Evolutionary conservation across 1,140 invertebrate species (phyloP).

Genomic region (Zaprionus tsacasi): DNA sequence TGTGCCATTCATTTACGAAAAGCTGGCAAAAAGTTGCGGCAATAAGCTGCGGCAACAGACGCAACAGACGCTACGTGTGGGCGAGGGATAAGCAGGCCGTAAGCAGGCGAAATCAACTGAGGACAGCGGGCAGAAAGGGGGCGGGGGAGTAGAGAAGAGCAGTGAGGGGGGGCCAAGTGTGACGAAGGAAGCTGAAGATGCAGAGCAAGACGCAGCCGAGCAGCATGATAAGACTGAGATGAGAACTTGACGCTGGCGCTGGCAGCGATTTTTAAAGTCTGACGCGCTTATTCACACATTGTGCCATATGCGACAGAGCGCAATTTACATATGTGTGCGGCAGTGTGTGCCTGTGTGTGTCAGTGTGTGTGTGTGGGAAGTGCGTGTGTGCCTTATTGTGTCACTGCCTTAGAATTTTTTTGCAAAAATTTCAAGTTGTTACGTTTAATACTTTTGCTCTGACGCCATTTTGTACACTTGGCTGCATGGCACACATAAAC

Average conservation of each 20-base stretch:
- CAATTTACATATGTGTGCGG: conserved; percentile 36
- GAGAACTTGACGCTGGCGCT: conserved; percentile 16
- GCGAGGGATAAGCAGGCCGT: conserved; percentile 27
- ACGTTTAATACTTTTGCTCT: conserved; percentile 56
- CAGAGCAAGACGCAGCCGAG: neutral
- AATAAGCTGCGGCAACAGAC: conserved; percentile 57
- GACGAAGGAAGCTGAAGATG: neutral
- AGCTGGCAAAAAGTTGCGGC: conserved; percentile 67
- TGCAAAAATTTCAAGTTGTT: conserved; percentile 63
- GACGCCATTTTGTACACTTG: conserved; percentile 58
- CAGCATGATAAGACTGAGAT: conserved; percentile 2
- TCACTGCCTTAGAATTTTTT: conserved; percentile 46
- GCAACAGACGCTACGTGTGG: conserved; percentile 34
- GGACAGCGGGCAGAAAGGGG: neutral
- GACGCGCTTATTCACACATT: conserved; percentile 75
- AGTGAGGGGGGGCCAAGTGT: neutral
- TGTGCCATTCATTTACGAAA: conserved; percentile 72
- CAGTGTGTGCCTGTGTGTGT: conserved; percentile 2
- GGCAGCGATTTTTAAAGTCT: conserved; percentile 64
- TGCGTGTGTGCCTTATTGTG: conserved; percentile 38
- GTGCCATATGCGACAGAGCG: conserved; percentile 47
- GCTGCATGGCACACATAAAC: conserved; percentile 37
- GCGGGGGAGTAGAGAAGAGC: conserved; percentile 5
- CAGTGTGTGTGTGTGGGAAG: neutral
- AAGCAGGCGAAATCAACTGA: conserved; percentile 52